Conservation (phyloP, 2,888 invertebrate species). For the Tipula vernalis region DNA sequence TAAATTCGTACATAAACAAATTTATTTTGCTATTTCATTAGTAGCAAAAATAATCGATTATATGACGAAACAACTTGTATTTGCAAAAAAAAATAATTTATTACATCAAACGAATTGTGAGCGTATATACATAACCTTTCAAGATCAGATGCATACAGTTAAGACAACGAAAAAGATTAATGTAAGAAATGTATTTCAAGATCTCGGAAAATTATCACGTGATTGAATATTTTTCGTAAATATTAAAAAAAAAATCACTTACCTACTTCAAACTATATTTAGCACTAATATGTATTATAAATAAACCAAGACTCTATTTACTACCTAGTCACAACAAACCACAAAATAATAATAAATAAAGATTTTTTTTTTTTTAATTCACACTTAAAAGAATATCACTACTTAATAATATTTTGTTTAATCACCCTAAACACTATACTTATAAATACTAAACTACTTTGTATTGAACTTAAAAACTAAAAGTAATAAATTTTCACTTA, state of each 20-base stretch:
- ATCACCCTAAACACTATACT: not conserved
- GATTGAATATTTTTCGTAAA: not conserved
- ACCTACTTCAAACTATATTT: not conserved
- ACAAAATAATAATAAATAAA: not conserved
- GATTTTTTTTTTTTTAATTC: not conserved
- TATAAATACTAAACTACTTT: not conserved
- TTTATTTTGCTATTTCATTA: not conserved
- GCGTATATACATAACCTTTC: not conserved
- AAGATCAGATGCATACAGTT: not conserved
- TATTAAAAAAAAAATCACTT: not conserved
- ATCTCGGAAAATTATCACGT: not conserved
- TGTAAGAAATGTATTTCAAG: not conserved
- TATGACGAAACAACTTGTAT: not conserved
- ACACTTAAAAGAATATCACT: not conserved
- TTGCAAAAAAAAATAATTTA: not conserved
- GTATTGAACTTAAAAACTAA: not conserved
- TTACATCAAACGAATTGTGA: not conserved
- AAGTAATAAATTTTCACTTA: not conserved
- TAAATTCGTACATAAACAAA: not conserved
- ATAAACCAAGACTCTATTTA: not conserved
- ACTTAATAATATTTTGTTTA: not conserved
- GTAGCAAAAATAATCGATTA: not conserved
- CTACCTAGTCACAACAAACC: not conserved
- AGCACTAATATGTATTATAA: not conserved
- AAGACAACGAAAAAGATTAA: not conserved